phyloP scores from a whole-genome alignment of 2,888 invertebrate species.

The Matsumyia berberina region DNA sequence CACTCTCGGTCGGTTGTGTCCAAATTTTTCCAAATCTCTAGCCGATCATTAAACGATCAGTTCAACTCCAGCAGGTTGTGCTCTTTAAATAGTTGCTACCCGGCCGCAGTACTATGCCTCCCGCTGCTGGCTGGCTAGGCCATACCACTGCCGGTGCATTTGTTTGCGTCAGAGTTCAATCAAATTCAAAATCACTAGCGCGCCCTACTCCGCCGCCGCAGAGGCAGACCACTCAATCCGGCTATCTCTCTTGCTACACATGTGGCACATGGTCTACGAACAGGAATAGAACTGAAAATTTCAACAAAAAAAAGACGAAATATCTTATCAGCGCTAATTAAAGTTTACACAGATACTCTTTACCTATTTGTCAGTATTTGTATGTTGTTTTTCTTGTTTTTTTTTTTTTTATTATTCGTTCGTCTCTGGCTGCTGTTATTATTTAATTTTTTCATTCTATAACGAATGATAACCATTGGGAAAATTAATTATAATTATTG shows the following conservation, averaged over 20 bases:
- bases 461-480: conserved; percentile 62
- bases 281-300: conserved; percentile 41
- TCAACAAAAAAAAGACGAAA: conserved; percentile 43
- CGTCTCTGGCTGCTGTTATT: conserved; percentile 47
- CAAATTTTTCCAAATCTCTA: conserved; percentile 24
- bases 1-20: conserved; percentile 20
- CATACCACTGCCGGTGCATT: conserved; percentile 29
- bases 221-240: conserved; percentile 30
- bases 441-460: conserved; percentile 63
- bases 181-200: conserved; percentile 39
- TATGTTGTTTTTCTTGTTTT: conserved; percentile 57
- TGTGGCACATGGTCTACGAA: conserved; percentile 47
- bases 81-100: conserved; percentile 65
- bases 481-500: conserved; percentile 67
- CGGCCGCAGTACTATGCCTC: conserved; percentile 29
- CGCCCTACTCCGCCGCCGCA: background rate
- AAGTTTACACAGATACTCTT: conserved; percentile 67
- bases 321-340: conserved; percentile 69
- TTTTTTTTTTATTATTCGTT: conserved; percentile 22
- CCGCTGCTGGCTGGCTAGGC: conserved; percentile 18
- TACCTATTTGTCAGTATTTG: conserved; percentile 51
- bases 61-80: conserved; percentile 52
- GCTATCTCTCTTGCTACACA: conserved; percentile 31
- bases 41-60: conserved; percentile 42
- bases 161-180: conserved; percentile 63